These are phyloP conservation scores for Anoplopoma fimbria DNA, from an alignment of 2,113 vertebrate species.

Conservation along the genomic window DNA sequence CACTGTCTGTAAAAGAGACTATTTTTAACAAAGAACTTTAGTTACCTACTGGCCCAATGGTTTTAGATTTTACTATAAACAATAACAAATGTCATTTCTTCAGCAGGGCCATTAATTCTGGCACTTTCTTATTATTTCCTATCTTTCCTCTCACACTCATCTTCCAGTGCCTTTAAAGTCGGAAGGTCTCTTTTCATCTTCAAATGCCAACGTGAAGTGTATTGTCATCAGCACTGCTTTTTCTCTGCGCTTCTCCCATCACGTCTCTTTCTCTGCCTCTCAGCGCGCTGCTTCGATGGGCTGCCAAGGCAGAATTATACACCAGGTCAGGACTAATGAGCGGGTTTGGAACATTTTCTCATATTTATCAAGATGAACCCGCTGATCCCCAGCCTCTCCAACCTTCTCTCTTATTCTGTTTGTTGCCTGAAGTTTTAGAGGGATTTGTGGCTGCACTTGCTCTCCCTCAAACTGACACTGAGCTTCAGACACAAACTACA, in stretches of 20 bases:
- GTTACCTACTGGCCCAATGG: too few species aligned
- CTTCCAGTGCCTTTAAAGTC: slow-evolving; percentile 28
- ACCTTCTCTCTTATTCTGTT: slow-evolving; percentile 41
- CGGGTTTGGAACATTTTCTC: slow-evolving; percentile 54
- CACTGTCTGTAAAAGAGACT: not conserved
- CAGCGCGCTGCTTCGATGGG: too few species aligned
- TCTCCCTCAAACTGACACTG: slow-evolving; percentile 12
- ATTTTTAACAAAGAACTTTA: not conserved
- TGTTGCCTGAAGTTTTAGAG: slow-evolving; percentile 42
- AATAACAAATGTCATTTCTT: slow-evolving; percentile 10
- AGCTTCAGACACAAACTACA: slow-evolving; percentile 6
- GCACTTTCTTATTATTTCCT: slow-evolving; percentile 36
- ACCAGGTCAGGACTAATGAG: slow-evolving; percentile 70
- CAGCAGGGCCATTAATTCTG: slow-evolving; percentile 22
- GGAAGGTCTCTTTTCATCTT: slow-evolving; percentile 55
- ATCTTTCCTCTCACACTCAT: slow-evolving; percentile 39
- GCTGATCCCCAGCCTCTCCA: slow-evolving; percentile 48
- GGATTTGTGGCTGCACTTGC: not conserved
- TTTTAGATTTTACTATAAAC: not conserved
- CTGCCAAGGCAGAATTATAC: slow-evolving; percentile 63
- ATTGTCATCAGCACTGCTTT: slow-evolving; percentile 55
- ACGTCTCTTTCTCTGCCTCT: slow-evolving; percentile 29
- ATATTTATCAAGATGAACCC: slow-evolving; percentile 67
- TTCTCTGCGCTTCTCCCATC: slow-evolving; percentile 1
- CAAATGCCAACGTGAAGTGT: slow-evolving; percentile 46